Evolutionary conservation across 2,797 vertebrate species (phyloP).

Genomic region (Mastacembelus armatus): DNA sequence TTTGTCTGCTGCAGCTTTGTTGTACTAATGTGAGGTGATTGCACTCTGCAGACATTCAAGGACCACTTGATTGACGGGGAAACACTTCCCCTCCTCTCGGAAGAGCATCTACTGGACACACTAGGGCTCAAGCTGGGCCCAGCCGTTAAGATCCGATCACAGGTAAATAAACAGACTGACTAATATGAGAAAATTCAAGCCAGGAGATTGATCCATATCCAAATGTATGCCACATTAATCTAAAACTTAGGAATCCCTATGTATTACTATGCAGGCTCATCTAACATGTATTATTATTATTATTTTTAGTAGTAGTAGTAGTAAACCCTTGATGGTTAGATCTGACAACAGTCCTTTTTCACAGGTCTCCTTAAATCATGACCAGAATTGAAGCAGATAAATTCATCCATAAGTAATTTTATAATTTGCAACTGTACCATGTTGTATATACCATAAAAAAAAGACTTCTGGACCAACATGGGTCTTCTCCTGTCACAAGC

Average conservation of each 20-base stretch:
- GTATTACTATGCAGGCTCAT: neutral
- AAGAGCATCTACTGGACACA: slow-evolving; percentile 94
- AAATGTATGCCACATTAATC: neutral
- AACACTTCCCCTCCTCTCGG: slow-evolving; percentile 94
- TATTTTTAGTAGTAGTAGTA: no score
- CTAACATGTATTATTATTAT: no score
- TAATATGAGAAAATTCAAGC: neutral
- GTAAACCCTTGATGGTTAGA: no score
- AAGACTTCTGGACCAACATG: no score
- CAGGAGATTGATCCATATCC: no score
- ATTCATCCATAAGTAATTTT: neutral
- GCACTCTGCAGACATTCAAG: slow-evolving; percentile 88
- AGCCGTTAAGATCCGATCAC: slow-evolving; percentile 93
- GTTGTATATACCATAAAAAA: no score
- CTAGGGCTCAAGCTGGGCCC: slow-evolving; percentile 95
- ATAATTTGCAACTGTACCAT: no score
- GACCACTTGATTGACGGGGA: slow-evolving; percentile 97
- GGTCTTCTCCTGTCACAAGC: no score
- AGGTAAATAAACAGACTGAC: slow-evolving; percentile 81
- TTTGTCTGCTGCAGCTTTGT: neutral
- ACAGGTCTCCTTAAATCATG: no score
- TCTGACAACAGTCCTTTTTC: no score
- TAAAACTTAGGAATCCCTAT: neutral
- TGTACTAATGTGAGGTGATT: slow-evolving; percentile 30
- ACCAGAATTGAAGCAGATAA: neutral